Evolutionary conservation across 1,140 invertebrate genomes (phyloP), one percentile per base, ranked within the genome.

Genomic region (Bombus turneri): DNA sequence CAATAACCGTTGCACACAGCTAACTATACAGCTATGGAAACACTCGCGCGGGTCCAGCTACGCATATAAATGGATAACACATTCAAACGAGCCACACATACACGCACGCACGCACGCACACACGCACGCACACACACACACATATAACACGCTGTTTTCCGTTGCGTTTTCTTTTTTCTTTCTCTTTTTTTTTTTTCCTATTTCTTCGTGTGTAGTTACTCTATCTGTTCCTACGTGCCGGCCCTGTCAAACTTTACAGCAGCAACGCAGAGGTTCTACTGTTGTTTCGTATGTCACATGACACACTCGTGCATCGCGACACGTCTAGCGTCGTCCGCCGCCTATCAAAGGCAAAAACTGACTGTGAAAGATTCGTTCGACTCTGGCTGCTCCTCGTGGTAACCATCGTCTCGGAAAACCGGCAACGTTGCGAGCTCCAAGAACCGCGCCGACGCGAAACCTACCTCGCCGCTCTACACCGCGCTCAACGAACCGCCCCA

Each of bases 281-380:
- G 57, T 91, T 82, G 87, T 87, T 86, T 88, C 88, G 87, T 81
- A 87, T 92, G 93, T 93, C 92, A 94, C 90, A 94, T 93, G 93
- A 93, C 91, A 91, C 89, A 90, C 77, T 92, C 86, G 81, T 85
- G 85, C 81, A 86, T 91, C 76, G 78, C 81, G 87, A 77, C 81
- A 57, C 82, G 59, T 57, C 53, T 53, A 68, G 73, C 84, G 87
- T 86, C 88, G 76, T 86, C 88, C 85, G 85, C 77, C 88, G 86
- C 90, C 89, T 85, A 85, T 87, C 90, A 90, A 74, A 89, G 88
- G 85, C 91, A 92, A 93, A 91, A 92, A 94, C 91, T 92, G 91
- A 94, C 92, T 93, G 91, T 79, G 90, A 87, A 88, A 84, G 88
- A 82, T 81, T 68, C 68, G 80, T 81, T 87, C 85, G 87, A 47